These are phyloP conservation scores for Steromphala cineraria DNA, from an alignment of 2,888 invertebrate genomes.

Conservation along the genomic window DNA sequence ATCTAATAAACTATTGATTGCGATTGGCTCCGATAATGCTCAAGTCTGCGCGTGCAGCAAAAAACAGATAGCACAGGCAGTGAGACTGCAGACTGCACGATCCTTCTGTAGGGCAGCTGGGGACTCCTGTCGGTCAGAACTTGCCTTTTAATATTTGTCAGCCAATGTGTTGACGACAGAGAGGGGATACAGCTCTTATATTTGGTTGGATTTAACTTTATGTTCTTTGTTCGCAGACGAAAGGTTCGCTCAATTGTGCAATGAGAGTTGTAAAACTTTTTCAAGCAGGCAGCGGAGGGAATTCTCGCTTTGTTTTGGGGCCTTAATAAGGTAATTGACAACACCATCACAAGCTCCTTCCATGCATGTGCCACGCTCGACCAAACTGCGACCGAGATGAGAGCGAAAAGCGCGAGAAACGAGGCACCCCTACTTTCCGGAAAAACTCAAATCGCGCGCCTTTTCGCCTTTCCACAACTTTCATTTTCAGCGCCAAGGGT, in stretches of 20 bases:
- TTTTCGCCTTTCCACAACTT: constrained; percentile 24
- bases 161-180: neutral
- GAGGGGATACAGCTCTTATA: neutral
- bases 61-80: constrained; percentile 14
- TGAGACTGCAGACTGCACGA: neutral
- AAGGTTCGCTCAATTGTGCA: neutral
- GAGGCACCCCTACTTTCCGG: neutral
- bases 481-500: constrained; percentile 26
- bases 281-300: neutral
- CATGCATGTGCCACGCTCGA: neutral
- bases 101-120: neutral
- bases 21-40: constrained; percentile 5
- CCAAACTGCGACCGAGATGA: neutral
- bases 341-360: neutral
- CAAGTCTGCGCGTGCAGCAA: constrained; percentile 7
- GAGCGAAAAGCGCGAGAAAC: neutral
- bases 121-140: neutral
- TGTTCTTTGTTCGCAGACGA: constrained; percentile 5
- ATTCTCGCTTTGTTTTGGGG: neutral
- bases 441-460: constrained; percentile 26
- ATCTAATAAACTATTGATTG: constrained; percentile 20
- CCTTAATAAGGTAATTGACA: neutral
- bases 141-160: neutral
- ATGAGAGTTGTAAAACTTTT: constrained; percentile 9
- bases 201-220: neutral